Evolutionary conservation across 2,797 vertebrate species (phyloP).

Genomic region (Pangasius mekongensis): DNA sequence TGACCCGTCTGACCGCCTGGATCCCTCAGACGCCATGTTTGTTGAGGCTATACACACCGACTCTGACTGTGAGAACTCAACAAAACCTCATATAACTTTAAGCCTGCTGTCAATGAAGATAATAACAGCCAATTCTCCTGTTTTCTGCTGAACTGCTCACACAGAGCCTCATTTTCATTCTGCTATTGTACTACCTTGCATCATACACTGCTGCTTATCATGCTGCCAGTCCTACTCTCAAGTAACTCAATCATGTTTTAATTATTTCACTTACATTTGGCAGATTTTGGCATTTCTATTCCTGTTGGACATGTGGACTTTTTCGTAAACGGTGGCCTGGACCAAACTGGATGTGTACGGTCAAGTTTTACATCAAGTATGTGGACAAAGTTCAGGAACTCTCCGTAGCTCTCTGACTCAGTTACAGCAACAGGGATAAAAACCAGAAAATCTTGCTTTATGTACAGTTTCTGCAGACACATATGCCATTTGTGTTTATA

Average conservation of each 20-base stretch:
- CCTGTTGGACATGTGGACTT: slow-evolving; percentile 94
- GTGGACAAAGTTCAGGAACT: neutral
- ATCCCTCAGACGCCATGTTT: slow-evolving; percentile 89
- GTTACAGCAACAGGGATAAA: neutral
- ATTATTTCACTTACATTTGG: neutral
- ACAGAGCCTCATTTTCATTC: neutral
- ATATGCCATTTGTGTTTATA: neutral
- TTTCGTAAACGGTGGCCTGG: slow-evolving; percentile 91
- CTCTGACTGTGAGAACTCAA: slow-evolving; percentile 83
- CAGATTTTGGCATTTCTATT: slow-evolving; percentile 94
- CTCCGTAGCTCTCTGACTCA: neutral
- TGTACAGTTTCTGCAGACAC: neutral
- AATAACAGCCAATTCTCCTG: neutral
- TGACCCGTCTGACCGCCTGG: slow-evolving; percentile 83
- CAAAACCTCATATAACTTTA: neutral
- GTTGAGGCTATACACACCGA: slow-evolving; percentile 97
- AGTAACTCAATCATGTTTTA: neutral
- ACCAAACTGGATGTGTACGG: slow-evolving; percentile 87
- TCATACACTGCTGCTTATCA: neutral
- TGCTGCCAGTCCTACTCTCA: neutral
- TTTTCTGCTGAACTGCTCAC: neutral
- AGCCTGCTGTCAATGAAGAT: neutral
- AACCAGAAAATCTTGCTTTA: neutral
- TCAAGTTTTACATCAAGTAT: slow-evolving; percentile 73
- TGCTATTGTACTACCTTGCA: neutral